Percentiles rank a stretch among this genome's conserved stretches.
phyloP scores from a whole-genome alignment of 1,140 invertebrate genomes.

The Rhagoletis zephyria region DNA sequence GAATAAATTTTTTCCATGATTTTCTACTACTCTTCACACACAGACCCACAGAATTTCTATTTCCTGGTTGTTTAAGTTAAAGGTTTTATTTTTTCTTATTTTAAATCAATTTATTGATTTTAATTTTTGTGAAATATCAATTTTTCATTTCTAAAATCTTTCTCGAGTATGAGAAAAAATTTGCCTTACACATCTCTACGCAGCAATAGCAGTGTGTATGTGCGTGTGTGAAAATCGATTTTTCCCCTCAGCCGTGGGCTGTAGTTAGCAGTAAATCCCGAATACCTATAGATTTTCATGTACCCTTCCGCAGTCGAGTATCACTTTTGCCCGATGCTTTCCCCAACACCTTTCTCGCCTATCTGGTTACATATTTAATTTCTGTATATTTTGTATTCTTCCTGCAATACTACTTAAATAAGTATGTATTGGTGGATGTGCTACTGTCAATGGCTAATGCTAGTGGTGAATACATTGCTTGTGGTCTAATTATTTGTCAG shows the following conservation, averaged over 20 bases:
- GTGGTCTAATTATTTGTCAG: background rate
- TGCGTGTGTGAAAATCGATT: constrained; percentile 31
- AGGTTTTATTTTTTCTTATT: background rate
- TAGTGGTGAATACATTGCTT: background rate
- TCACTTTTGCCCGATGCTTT: constrained; percentile 28
- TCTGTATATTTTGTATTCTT: constrained; percentile 47
- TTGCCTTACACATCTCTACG: constrained; percentile 14
- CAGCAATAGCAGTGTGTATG: constrained; percentile 16
- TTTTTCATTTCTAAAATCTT: background rate
- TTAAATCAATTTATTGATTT: background rate
- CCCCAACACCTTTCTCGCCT: background rate
- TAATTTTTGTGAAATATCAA: background rate
- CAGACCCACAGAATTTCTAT: background rate
- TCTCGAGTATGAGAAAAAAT: background rate
- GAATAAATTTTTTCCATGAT: constrained; percentile 42
- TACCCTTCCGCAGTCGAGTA: constrained; percentile 28
- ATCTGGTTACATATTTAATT: constrained; percentile 14
- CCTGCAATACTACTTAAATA: background rate
- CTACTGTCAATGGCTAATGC: constrained; percentile 11
- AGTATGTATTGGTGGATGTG: background rate
- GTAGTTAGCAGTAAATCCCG: background rate
- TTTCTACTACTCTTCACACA: background rate
- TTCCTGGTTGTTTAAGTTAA: background rate
- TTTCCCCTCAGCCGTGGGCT: constrained; percentile 38
- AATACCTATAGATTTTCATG: constrained; percentile 18